These are phyloP conservation scores for Drosophila yakuba DNA, from an alignment of 1,140 invertebrate genomes.

Conservation along the genomic window DNA sequence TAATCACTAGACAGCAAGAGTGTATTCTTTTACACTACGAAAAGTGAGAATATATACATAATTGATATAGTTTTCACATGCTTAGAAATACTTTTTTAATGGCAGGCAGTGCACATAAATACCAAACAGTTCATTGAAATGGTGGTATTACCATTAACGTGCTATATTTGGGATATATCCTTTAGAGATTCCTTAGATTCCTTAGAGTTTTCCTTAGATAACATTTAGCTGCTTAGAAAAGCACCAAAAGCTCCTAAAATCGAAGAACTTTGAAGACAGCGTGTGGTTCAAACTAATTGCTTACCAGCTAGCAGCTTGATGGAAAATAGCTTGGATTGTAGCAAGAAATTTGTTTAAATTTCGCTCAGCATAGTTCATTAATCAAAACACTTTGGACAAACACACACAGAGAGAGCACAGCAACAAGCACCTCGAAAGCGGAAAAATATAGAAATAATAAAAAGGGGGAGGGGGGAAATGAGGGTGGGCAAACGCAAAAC, in stretches of 20 bases:
- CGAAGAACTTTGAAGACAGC: not conserved
- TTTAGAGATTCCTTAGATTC: no score
- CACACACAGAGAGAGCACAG: not conserved
- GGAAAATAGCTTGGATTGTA: constrained; percentile 12
- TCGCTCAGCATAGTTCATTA: constrained; percentile 37
- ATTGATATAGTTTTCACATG: no score
- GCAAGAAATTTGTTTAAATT: constrained; percentile 47
- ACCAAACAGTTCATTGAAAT: no score
- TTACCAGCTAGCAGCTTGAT: constrained; percentile 2
- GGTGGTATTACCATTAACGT: no score
- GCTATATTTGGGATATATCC: no score
- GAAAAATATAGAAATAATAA: constrained; percentile 12
- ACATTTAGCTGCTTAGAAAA: no score
- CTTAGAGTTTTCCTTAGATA: no score
- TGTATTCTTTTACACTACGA: no score
- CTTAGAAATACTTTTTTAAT: no score
- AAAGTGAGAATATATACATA: not conserved
- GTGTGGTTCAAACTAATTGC: constrained; percentile 9
- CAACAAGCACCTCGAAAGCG: constrained; percentile 7
- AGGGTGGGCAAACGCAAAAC: constrained; percentile 38
- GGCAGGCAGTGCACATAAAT: no score
- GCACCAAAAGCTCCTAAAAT: not conserved
- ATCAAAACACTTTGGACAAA: constrained; percentile 46
- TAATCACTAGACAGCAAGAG: not conserved
- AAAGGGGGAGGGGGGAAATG: not conserved